phyloP scores from a whole-genome alignment of 2,113 vertebrate species.

The Eulemur rufifrons region DNA sequence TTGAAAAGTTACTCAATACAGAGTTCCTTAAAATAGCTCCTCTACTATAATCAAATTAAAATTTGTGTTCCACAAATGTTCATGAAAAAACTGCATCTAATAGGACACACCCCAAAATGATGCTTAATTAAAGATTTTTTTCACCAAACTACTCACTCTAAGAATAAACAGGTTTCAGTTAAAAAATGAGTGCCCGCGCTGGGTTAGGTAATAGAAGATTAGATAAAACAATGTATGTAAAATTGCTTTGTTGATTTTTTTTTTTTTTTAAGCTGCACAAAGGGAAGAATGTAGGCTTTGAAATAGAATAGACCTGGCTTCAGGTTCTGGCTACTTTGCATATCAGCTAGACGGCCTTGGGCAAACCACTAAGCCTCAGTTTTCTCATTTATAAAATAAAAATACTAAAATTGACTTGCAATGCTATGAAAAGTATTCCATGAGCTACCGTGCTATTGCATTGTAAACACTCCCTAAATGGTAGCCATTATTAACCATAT shows the following conservation, averaged over 20 bases:
- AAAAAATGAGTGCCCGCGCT: neutral
- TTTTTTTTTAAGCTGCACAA: neutral
- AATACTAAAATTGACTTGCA: neutral
- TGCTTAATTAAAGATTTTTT: neutral
- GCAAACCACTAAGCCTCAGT: neutral
- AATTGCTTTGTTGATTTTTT: neutral
- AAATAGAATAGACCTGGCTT: neutral
- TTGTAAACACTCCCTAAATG: neutral
- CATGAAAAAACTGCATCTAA: neutral
- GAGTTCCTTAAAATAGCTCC: conserved; percentile 21
- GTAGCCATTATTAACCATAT: neutral
- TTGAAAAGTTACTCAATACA: neutral
- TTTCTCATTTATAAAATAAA: conserved; percentile 9
- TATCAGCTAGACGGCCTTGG: neutral
- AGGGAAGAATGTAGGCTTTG: neutral
- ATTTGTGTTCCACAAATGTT: neutral
- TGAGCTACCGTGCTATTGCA: neutral
- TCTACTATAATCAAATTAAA: conserved; percentile 13
- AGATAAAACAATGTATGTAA: neutral
- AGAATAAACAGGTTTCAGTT: conserved; percentile 17
- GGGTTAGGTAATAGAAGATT: neutral
- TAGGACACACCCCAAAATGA: neutral
- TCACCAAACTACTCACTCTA: neutral
- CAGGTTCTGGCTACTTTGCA: neutral
- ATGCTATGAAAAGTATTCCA: neutral